Evolutionary conservation across 2,888 invertebrate species (phyloP).

Genomic region (Dugesia japonica): DNA sequence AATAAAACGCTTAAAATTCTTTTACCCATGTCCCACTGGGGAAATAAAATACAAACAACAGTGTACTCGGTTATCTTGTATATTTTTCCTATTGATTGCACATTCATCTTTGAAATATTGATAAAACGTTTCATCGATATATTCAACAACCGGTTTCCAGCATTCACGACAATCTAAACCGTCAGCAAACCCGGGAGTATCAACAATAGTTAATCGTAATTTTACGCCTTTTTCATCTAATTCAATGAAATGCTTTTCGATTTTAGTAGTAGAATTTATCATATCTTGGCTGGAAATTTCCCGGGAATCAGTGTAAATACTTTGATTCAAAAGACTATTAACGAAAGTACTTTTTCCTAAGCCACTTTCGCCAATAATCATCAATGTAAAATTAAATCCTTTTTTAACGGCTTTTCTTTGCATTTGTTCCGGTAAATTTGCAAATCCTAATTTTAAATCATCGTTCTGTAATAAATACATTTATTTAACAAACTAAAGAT

Average conservation of each 20-base stretch:
- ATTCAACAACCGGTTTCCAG: conserved; percentile 73
- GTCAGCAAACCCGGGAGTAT: conserved; percentile 85
- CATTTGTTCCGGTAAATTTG: conserved; percentile 43
- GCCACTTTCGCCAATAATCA: conserved; percentile 59
- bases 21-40: conserved; percentile 87
- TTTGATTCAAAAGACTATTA: conserved; percentile 78
- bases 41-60: conserved; percentile 75
- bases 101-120: conserved; percentile 42
- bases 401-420: conserved; percentile 43
- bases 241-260: conserved; percentile 84
- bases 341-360: conserved; percentile 82
- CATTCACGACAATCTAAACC: conserved; percentile 73
- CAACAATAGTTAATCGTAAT: conserved; percentile 72
- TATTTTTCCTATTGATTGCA: conserved; percentile 59
- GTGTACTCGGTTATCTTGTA: conserved; percentile 43
- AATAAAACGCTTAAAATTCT: conserved; percentile 38
- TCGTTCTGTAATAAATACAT: background rate
- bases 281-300: conserved; percentile 61
- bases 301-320: conserved; percentile 71
- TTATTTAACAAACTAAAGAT: too few species aligned
- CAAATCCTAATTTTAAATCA: conserved; percentile 39
- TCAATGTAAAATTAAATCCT: conserved; percentile 44
- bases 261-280: conserved; percentile 69
- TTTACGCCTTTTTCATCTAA: conserved; percentile 83
- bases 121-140: conserved; percentile 74